phyloP scores from a whole-genome alignment of 2,888 invertebrate species.

The Eudasyphora cyanicolor region DNA sequence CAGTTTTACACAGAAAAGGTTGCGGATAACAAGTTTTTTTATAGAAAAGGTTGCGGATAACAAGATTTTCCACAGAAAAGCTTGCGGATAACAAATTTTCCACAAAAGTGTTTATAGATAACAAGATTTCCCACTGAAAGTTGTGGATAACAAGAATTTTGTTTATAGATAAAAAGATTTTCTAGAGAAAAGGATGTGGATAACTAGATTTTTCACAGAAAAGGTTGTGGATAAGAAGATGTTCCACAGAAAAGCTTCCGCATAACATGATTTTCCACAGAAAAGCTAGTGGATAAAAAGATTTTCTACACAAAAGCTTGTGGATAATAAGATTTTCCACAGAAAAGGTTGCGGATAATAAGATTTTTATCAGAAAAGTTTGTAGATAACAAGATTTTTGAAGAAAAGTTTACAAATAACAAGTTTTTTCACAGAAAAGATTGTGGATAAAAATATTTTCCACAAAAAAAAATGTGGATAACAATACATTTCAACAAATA shows the following conservation, averaged over 20 bases:
- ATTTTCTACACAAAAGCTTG: neutral
- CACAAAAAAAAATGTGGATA: too few species aligned
- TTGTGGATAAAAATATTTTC: neutral
- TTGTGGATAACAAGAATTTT: neutral
- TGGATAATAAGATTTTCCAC: neutral
- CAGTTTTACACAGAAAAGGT: neutral
- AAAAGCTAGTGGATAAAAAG: too few species aligned
- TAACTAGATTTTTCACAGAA: neutral
- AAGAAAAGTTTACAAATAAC: neutral
- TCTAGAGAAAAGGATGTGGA: neutral
- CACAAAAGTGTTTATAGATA: neutral
- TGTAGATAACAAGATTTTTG: neutral
- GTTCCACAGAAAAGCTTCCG: neutral
- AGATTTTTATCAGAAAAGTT: neutral
- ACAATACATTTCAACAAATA: too few species aligned
- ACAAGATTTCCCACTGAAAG: neutral
- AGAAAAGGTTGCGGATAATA: neutral
- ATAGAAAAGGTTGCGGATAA: too few species aligned
- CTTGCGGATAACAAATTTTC: neutral
- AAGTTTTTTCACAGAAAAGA: neutral
- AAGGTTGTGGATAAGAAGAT: neutral
- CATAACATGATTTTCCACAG: too few species aligned
- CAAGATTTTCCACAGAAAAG: neutral
- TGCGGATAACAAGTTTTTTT: neutral
- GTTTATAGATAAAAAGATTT: neutral